Conservation (phyloP, 37 sponge, comb jelly and placozoan species). For the Diacarnus erythraeanus region DNA sequence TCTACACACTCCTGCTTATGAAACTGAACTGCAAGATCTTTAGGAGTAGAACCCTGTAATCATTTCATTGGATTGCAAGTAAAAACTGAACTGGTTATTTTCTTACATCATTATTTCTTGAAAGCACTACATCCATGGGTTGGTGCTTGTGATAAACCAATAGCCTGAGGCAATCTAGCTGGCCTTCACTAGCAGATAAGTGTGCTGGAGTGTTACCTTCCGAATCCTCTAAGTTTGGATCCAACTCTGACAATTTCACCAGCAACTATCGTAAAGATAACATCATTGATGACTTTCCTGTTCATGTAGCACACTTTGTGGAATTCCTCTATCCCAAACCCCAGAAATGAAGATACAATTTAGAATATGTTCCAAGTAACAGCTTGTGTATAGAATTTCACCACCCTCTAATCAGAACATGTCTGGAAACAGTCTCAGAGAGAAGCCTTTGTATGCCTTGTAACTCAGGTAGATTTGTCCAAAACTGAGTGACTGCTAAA, state of each 20-base stretch:
- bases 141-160: constrained; percentile 42
- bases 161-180: constrained; percentile 62
- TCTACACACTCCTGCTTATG: constrained; percentile 69
- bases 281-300: not conserved
- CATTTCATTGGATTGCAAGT: no score
- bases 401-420: no score
- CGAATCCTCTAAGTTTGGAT: not conserved
- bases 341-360: no score
- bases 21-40: constrained; percentile 55
- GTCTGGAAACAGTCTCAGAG: no score
- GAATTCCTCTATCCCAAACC: no score
- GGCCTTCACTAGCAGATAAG: constrained; percentile 81
- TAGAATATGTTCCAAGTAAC: no score
- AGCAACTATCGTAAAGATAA: not conserved
- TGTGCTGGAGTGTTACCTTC: constrained; percentile 63
- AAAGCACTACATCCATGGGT: constrained; percentile 26
- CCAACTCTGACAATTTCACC: not conserved
- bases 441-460: no score
- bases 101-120: constrained; percentile 69
- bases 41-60: constrained; percentile 67
- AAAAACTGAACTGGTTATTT: no score
- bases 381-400: no score
- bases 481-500: no score
- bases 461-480: no score
- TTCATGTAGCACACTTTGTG: not conserved